Evolutionary conservation across 2,113 vertebrate genomes (phyloP).

Genomic region (Macquaria australasica): DNA sequence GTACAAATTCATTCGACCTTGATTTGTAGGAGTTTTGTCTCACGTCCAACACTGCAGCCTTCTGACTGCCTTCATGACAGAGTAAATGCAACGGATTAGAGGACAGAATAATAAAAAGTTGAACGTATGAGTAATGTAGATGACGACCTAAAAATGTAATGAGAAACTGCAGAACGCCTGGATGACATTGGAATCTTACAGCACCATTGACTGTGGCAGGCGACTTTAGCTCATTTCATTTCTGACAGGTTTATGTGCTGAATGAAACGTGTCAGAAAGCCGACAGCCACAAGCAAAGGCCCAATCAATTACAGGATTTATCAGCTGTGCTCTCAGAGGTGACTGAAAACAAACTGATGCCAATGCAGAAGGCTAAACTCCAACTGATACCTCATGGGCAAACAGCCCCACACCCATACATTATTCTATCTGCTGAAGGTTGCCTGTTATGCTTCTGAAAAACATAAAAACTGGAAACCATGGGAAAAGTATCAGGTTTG

Average conservation of each 20-base stretch:
- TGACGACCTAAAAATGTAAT: slow-evolving; percentile 32
- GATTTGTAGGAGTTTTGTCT: slow-evolving; percentile 8
- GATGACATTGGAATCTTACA: slow-evolving; percentile 25
- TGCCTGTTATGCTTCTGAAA: neutral
- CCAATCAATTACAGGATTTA: slow-evolving; percentile 60
- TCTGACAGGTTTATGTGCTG: slow-evolving; percentile 60
- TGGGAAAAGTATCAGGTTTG: neutral
- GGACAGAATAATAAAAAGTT: neutral
- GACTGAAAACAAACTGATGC: slow-evolving; percentile 53
- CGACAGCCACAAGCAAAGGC: slow-evolving; percentile 31
- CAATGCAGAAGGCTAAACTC: slow-evolving; percentile 27
- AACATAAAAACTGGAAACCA: neutral
- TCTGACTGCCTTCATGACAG: neutral
- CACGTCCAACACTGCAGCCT: neutral
- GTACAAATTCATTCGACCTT: neutral
- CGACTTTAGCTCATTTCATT: slow-evolving; percentile 57
- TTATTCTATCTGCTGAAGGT: slow-evolving; percentile 15
- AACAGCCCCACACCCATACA: neutral
- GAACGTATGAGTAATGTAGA: neutral
- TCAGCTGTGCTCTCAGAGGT: slow-evolving; percentile 44
- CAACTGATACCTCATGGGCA: slow-evolving; percentile 18
- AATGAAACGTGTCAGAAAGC: slow-evolving; percentile 34
- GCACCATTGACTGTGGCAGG: slow-evolving; percentile 7
- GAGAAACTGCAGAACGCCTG: slow-evolving; percentile 30
- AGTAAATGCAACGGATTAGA: slow-evolving; percentile 25